Percentiles rank a stretch among this genome's conserved stretches.
Conservation (phyloP, 2,888 invertebrate species). For the Himalopsyche tibetana region DNA sequence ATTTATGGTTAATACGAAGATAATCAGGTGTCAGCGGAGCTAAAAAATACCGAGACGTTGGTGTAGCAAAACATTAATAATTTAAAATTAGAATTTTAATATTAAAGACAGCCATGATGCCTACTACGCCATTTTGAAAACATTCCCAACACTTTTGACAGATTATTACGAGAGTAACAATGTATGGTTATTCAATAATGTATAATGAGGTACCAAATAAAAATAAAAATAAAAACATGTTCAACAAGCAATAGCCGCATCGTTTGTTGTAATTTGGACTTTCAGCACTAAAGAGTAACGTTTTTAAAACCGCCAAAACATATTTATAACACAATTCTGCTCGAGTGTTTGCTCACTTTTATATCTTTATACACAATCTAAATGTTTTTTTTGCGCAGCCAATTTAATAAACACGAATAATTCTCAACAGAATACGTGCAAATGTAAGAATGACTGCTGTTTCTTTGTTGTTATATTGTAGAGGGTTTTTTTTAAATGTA, state of each 20-base stretch:
- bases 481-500: not conserved
- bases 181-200: too few species aligned
- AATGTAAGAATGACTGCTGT: not conserved
- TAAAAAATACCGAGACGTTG: not conserved
- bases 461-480: not conserved
- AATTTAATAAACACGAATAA: constrained; percentile 19
- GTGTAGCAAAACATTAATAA: not conserved
- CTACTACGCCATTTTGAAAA: not conserved
- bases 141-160: not conserved
- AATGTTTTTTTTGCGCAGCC: constrained; percentile 14
- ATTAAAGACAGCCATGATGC: not conserved
- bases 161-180: too few species aligned
- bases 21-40: not conserved
- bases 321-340: not conserved
- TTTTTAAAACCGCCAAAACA: not conserved
- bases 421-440: constrained; percentile 7
- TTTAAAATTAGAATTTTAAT: constrained; percentile 4
- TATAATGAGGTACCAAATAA: too few species aligned
- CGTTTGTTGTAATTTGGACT: too few species aligned
- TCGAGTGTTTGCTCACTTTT: not conserved
- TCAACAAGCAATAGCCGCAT: too few species aligned
- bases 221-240: too few species aligned
- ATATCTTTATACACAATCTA: constrained; percentile 20
- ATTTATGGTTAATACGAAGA: not conserved
- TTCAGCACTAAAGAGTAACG: not conserved